These are phyloP conservation scores for Tiliacea aurago DNA, from an alignment of 2,888 invertebrate genomes.

Conservation along the genomic window DNA sequence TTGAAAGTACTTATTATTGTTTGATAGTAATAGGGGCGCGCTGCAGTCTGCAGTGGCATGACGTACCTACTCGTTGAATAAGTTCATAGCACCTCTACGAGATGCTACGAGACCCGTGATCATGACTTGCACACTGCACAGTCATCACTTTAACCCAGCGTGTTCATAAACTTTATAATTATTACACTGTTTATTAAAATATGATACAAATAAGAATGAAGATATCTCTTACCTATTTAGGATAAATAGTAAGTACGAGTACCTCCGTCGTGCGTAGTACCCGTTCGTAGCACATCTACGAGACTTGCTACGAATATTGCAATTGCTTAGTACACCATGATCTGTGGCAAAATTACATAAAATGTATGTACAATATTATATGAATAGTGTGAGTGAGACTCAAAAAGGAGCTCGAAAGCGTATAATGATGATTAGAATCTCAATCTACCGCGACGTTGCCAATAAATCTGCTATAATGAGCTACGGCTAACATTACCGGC, in stretches of 20 bases:
- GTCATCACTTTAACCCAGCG: not conserved
- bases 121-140: no score
- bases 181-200: not conserved
- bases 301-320: constrained; percentile 7
- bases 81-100: constrained; percentile 30
- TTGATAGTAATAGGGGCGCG: not conserved
- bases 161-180: not conserved
- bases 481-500: no score
- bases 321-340: not conserved
- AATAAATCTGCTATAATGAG: no score
- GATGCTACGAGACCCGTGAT: constrained; percentile 8
- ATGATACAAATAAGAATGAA: not conserved
- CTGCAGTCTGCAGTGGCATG: not conserved
- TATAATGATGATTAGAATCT: no score
- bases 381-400: no score
- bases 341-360: not conserved
- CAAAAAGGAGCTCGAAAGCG: no score
- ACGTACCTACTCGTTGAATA: not conserved
- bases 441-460: not conserved
- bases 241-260: not conserved
- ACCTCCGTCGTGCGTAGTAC: not conserved
- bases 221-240: not conserved
- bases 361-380: no score
- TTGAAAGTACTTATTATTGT: not conserved
- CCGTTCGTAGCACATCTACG: constrained; percentile 12